Percentiles rank a stretch among this genome's conserved stretches.
Evolutionary conservation across 2,888 invertebrate genomes (phyloP).

Genomic region (Muscina levida): DNA sequence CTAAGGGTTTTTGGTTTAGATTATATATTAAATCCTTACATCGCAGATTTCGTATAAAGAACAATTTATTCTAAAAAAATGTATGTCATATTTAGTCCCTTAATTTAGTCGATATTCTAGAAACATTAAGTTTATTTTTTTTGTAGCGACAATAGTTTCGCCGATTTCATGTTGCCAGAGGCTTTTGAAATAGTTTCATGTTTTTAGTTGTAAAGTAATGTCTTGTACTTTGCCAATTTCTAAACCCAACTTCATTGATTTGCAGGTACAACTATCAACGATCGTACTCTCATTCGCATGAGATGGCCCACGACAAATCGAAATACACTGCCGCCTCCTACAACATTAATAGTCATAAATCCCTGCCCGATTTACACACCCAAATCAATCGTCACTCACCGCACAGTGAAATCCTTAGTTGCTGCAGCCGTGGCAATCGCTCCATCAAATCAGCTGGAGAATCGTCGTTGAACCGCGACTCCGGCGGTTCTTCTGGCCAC

Average conservation of each 20-base stretch:
- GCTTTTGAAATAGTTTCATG: too few relatives aligned
- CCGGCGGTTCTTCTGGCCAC: constrained; percentile 90
- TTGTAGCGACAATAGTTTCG: too few relatives aligned
- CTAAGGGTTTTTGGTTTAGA: too few relatives aligned
- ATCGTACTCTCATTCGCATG: constrained; percentile 85
- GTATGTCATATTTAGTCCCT: too few relatives aligned
- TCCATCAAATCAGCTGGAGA: constrained; percentile 82
- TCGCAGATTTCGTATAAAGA: too few relatives aligned
- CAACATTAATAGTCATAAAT: constrained; percentile 88
- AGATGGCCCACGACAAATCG: constrained; percentile 80
- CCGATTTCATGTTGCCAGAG: too few relatives aligned
- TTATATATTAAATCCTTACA: too few relatives aligned
- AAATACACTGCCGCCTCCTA: constrained; percentile 74
- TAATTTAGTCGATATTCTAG: too few relatives aligned
- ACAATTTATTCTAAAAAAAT: too few relatives aligned
- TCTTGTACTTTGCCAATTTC: neutral
- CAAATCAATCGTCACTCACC: constrained; percentile 81
- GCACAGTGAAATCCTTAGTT: constrained; percentile 79
- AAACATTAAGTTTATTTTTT: too few relatives aligned
- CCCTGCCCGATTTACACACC: constrained; percentile 88
- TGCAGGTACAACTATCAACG: constrained; percentile 80
- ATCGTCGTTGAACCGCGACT: constrained; percentile 87
- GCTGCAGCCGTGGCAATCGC: constrained; percentile 80
- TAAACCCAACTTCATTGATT: constrained; percentile 9
- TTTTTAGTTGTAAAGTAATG: too few relatives aligned